A percentile compares a stretch with the other conserved stretches of the same genome.
Conservation (phyloP, 2,113 vertebrate species). For the Siniperca chuatsi region DNA sequence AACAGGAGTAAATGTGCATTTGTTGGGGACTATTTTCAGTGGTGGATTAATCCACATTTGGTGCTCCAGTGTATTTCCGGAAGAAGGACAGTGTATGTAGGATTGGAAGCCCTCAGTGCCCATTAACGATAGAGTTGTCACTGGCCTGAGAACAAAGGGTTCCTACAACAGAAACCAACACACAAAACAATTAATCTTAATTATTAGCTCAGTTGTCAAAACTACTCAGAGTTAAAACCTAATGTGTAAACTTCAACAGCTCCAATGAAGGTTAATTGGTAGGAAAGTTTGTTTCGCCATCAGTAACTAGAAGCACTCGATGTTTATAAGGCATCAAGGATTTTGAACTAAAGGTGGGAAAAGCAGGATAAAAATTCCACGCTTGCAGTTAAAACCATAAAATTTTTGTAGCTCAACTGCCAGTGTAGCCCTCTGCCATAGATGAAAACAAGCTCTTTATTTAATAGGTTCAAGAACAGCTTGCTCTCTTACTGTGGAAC, state of each 20-base stretch:
- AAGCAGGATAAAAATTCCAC: slow-evolving; percentile 11
- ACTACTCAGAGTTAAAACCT: slow-evolving; percentile 39
- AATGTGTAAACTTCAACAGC: slow-evolving; percentile 31
- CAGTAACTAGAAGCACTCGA: slow-evolving; percentile 16
- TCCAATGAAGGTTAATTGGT: slow-evolving; percentile 23
- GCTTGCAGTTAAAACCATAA: slow-evolving; percentile 37
- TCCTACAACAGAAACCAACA: slow-evolving; percentile 32
- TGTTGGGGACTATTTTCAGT: neutral
- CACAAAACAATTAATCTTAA: slow-evolving; percentile 55
- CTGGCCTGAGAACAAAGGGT: slow-evolving; percentile 9
- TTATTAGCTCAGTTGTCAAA: slow-evolving; percentile 63
- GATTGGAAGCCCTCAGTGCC: slow-evolving; percentile 6
- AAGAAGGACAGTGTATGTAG: no score
- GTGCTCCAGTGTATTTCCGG: neutral
- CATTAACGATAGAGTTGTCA: slow-evolving; percentile 37
- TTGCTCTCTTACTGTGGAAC: slow-evolving; percentile 73
- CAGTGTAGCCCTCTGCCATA: slow-evolving; percentile 20
- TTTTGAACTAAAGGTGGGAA: slow-evolving; percentile 35
- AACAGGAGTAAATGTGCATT: neutral
- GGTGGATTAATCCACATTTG: neutral
- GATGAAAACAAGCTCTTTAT: slow-evolving; percentile 60
- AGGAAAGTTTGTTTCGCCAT: slow-evolving; percentile 56
- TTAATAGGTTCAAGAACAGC: slow-evolving; percentile 76
- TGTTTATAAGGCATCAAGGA: slow-evolving; percentile 44
- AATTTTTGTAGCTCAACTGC: slow-evolving; percentile 61